Evolutionary conservation across 2,113 vertebrate species (phyloP).

Genomic region (Cacatua alba): DNA sequence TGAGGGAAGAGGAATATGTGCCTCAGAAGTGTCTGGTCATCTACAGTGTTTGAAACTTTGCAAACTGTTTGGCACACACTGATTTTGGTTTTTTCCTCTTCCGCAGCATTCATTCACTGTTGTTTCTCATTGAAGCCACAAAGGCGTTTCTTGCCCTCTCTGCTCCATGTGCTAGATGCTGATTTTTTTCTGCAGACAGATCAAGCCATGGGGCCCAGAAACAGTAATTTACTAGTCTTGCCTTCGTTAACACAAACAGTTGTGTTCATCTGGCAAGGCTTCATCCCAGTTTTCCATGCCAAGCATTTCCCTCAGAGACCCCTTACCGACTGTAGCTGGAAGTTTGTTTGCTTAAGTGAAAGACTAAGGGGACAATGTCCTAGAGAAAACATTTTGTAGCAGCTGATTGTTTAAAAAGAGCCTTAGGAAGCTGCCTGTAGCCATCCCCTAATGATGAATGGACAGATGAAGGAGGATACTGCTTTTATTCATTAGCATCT

Average conservation of each 20-base stretch:
- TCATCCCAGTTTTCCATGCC: neutral
- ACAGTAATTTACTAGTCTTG: neutral
- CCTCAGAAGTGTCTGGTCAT: neutral
- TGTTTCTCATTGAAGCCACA: neutral
- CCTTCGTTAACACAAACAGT: neutral
- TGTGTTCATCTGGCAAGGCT: slow-evolving; percentile 20
- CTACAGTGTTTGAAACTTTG: neutral
- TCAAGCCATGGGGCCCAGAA: neutral
- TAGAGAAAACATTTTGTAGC: slow-evolving; percentile 22
- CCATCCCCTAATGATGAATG: neutral
- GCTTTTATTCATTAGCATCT: neutral
- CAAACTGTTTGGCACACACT: neutral
- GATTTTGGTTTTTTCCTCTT: neutral
- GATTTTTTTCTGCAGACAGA: neutral
- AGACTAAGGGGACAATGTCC: neutral
- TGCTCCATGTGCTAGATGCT: neutral
- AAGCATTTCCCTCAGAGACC: slow-evolving; percentile 17
- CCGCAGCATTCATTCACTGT: neutral
- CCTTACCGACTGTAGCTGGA: neutral
- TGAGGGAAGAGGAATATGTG: neutral
- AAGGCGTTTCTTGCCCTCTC: neutral
- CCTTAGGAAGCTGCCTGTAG: neutral
- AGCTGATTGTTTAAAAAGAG: neutral
- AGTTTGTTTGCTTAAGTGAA: slow-evolving; percentile 35
- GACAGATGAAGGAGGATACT: neutral